Evolutionary conservation across 2,113 vertebrate species (phyloP).

Genomic region (Fregata magnificens): DNA sequence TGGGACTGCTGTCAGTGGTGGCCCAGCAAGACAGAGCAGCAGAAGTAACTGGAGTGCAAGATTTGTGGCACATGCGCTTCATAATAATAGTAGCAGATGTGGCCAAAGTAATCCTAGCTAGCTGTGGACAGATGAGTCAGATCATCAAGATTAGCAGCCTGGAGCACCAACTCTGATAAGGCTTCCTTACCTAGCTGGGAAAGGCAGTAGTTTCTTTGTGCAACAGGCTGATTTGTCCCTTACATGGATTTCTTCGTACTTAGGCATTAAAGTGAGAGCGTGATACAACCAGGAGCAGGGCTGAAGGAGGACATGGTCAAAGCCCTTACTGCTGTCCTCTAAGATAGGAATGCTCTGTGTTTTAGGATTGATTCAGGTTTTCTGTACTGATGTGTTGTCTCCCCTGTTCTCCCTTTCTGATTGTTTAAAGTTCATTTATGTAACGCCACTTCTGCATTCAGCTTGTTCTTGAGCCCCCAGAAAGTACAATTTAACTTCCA

Average conservation of each 20-base stretch:
- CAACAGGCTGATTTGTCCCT: neutral
- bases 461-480: neutral
- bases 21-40: neutral
- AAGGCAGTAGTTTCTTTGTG: neutral
- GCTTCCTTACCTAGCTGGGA: neutral
- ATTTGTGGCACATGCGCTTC: neutral
- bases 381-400: accelerated
- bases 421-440: neutral
- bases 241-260: neutral
- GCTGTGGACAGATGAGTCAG: neutral
- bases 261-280: neutral
- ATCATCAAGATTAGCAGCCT: neutral
- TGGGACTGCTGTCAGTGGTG: neutral
- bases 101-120: neutral
- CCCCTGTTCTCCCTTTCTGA: neutral
- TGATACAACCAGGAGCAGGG: neutral
- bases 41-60: neutral
- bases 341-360: neutral
- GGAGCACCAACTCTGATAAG: neutral
- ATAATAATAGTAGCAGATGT: neutral
- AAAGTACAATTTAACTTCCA: neutral
- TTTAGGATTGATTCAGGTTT: neutral
- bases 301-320: neutral
- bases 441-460: neutral
- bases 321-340: neutral